Evolutionary conservation across 1,140 invertebrate species (phyloP).

Genomic region (Pseudomyrmex sp.): DNA sequence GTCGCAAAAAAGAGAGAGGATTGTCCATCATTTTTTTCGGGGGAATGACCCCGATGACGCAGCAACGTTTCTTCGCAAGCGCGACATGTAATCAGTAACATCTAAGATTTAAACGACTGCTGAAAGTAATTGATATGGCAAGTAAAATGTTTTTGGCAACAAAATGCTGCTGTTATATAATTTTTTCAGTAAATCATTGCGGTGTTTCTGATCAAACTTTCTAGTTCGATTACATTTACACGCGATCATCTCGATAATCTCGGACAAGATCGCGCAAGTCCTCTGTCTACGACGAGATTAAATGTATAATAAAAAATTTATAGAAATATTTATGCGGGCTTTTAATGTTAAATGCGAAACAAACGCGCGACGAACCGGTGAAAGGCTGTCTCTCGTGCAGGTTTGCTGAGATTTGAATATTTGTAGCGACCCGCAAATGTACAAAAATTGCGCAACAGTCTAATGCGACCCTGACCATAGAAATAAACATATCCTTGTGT

Average conservation of each 20-base stretch:
- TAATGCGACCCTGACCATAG: conserved; percentile 7
- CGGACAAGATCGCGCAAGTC: neutral
- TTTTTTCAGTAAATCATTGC: neutral
- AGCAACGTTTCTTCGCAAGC: neutral
- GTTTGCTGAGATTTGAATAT: neutral
- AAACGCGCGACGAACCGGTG: neutral
- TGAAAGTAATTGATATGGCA: neutral
- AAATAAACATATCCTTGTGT: neutral
- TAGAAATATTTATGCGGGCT: conserved; percentile 22
- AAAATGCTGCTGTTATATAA: conserved; percentile 23
- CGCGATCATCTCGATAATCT: neutral
- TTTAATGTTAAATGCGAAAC: conserved; percentile 69
- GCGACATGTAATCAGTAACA: neutral
- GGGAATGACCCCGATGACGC: neutral
- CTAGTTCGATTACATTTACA: neutral
- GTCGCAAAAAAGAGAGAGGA: neutral
- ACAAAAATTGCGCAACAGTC: neutral
- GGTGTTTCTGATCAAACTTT: neutral
- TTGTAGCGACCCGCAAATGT: neutral
- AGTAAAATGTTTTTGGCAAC: neutral
- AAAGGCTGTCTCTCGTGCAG: neutral
- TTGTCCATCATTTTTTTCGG: neutral
- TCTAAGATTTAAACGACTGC: too few species aligned
- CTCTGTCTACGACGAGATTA: neutral
- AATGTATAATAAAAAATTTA: conserved; percentile 1